Percentiles rank a stretch among this genome's conserved stretches.
Conservation (phyloP, 2,113 vertebrate species). For the Pontoporia blainvillei region DNA sequence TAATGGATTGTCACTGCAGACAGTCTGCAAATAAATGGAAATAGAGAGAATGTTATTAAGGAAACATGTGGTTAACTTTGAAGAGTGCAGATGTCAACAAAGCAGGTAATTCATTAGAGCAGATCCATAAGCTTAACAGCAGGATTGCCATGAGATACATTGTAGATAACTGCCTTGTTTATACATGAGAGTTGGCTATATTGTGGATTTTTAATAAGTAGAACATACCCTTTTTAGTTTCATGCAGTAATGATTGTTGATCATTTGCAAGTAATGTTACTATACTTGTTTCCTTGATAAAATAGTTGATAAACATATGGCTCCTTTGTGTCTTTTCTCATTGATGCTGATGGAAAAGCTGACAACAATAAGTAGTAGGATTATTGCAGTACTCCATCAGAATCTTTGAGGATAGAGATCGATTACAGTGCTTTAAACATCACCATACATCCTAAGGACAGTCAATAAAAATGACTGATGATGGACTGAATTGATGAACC, state of each 20-base stretch:
- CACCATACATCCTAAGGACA: not conserved
- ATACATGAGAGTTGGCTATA: not conserved
- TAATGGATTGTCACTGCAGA: not conserved
- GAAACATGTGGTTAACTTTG: not conserved
- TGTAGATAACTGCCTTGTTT: not conserved
- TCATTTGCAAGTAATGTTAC: not conserved
- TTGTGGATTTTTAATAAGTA: not conserved
- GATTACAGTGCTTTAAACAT: not conserved
- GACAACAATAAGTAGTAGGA: not conserved
- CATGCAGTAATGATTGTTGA: not conserved
- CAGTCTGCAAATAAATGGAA: not conserved
- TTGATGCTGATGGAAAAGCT: not conserved
- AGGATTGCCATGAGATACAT: not conserved
- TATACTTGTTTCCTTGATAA: slow-evolving; percentile 15
- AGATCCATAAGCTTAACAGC: not conserved
- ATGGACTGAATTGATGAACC: not conserved
- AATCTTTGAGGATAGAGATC: not conserved
- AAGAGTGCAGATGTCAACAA: not conserved
- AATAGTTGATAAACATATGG: not conserved
- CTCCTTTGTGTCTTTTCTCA: slow-evolving; percentile 33
- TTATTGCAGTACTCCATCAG: not conserved
- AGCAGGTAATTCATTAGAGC: slow-evolving; percentile 13
- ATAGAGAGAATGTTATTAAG: not conserved
- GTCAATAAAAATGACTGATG: not conserved
- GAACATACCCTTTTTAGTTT: not conserved